Base-by-base conservation (phyloP, 2,797 vertebrate genomes). In the Pitangus sulphuratus region DNA sequence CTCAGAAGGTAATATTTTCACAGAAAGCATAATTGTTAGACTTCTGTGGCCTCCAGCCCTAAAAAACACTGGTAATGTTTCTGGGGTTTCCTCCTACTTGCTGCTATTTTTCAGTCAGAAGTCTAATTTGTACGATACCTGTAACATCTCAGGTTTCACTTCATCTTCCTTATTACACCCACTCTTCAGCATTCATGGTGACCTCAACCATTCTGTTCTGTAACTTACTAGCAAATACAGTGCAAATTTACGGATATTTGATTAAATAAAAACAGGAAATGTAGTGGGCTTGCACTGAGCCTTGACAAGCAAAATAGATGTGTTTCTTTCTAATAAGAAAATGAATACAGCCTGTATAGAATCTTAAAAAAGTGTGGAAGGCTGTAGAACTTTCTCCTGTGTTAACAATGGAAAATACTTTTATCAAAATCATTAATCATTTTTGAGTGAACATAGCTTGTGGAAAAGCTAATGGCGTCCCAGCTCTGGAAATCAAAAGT, bases 241-340 rank as follows among this genome's bases (percentile, higher is more conserved):
- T 47, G 62, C 45, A 77, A 93, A 82, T 70, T 65, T 93, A 93
- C 86, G 10, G 77, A 69, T n/a, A 42, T 33, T 31, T 87, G 25
- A 53, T 66, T 66, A 94, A 96, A 91, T 51, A 78, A 69, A 91
- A 93, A 54, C 44, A 80, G 68, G 37, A 84, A 76, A 33, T 42
- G 18, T 33, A 40, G 30, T 72, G 25, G 24, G 22, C 56, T 48
- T 89, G 40, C 31, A 14, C 37, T 69, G 62, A 93, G 60, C 47
- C 21, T 40, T 60, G 91, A 66, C 56, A 79, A 84, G 61, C 35
- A 76, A 70, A 95, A 71, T 44, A 75, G 22, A 20, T 45, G 8
- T 28, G 26, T 84, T 80, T 84, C 19, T 42, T 89, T 81, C 42
- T 72, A 53, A 39, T 42, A 45, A 15, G 30, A 44, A 90, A 39